phyloP scores from a whole-genome alignment of 2,113 vertebrate species.

The Dendrocopos noguchii region DNA sequence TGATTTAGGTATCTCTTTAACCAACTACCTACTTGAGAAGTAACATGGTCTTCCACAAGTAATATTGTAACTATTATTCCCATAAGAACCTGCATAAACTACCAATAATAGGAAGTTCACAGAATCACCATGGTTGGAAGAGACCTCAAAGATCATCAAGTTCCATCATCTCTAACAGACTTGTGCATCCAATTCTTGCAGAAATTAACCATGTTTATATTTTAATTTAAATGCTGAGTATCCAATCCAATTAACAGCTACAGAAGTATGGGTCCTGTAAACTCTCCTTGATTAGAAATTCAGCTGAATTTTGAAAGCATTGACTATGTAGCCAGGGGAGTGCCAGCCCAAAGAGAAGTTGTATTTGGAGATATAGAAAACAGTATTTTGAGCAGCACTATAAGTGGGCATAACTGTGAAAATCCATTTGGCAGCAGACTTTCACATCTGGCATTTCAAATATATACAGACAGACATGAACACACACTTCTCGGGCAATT shows the following conservation, averaged over 20 bases:
- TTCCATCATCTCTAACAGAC: background rate
- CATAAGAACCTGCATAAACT: background rate
- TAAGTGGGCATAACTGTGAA: background rate
- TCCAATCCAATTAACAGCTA: background rate
- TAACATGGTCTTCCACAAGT: background rate
- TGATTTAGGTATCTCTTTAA: background rate
- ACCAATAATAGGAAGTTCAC: background rate
- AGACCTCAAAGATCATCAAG: background rate
- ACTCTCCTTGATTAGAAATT: background rate
- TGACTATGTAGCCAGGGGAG: background rate
- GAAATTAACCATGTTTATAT: background rate
- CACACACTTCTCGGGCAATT: background rate
- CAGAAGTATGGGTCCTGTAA: background rate
- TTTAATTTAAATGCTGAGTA: background rate
- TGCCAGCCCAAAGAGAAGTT: background rate
- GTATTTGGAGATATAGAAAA: background rate
- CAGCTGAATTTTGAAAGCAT: background rate
- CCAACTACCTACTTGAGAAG: background rate
- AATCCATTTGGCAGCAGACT: background rate
- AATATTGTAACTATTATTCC: background rate
- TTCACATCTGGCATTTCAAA: background rate
- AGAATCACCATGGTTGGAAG: too few species aligned
- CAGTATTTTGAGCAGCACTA: background rate
- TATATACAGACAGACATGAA: background rate
- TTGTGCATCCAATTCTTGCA: background rate